A percentile compares a stretch with the other conserved stretches of the same genome.
Conservation (phyloP, 1,140 invertebrate species). For the Littorina saxatilis region DNA sequence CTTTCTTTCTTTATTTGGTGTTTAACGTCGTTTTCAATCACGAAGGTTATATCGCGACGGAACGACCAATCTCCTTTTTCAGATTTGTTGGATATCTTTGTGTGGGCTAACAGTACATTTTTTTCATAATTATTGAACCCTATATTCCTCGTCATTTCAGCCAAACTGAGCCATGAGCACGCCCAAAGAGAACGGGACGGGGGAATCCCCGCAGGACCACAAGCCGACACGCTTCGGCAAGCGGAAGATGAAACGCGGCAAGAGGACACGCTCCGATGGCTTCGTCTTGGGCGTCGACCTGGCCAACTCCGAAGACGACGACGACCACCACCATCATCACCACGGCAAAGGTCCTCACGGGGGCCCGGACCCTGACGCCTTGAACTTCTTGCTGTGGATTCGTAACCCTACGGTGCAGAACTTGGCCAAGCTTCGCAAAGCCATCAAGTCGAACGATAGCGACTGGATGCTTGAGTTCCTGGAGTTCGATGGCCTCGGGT, state of each 20-base stretch:
- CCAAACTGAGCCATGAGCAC: background rate
- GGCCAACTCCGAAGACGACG: slow-evolving; percentile 52
- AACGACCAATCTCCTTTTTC: too few species aligned
- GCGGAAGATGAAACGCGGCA: slow-evolving; percentile 59
- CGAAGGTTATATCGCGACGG: too few species aligned
- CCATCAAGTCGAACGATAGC: slow-evolving; percentile 69
- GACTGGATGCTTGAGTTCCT: slow-evolving; percentile 79
- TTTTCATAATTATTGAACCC: too few species aligned
- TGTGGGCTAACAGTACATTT: too few species aligned
- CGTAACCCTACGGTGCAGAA: slow-evolving; percentile 68
- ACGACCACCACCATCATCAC: slow-evolving; percentile 33
- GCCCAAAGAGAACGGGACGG: slow-evolving; percentile 24
- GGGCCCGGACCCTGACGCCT: slow-evolving; percentile 51
- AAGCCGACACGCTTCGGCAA: slow-evolving; percentile 44
- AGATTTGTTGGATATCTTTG: too few species aligned
- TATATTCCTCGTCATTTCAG: too few species aligned
- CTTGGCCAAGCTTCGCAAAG: slow-evolving; percentile 63
- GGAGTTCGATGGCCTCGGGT: slow-evolving; percentile 74
- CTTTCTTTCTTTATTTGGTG: too few species aligned
- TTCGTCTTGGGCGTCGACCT: slow-evolving; percentile 66
- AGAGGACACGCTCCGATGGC: slow-evolving; percentile 67
- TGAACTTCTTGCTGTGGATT: slow-evolving; percentile 67
- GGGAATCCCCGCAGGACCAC: slow-evolving; percentile 40
- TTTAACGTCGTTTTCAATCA: too few species aligned
- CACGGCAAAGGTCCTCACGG: slow-evolving; percentile 42